Evolutionary conservation across 1,140 invertebrate genomes (phyloP).

Genomic region (Saccostrea glomerata): DNA sequence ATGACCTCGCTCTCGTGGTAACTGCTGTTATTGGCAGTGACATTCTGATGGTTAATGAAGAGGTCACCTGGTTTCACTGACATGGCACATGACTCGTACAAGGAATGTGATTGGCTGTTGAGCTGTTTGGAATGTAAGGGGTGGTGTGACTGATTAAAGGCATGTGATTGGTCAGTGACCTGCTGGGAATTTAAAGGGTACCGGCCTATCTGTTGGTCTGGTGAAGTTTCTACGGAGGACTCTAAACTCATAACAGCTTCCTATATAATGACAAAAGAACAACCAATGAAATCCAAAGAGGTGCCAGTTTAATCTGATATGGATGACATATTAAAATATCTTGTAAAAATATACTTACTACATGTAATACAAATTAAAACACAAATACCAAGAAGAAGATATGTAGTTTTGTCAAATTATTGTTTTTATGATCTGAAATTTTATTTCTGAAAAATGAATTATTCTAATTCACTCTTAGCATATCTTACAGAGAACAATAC

Average conservation of each 20-base stretch:
- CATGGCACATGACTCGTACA: neutral
- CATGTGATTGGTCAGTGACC: neutral
- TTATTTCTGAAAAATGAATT: no score
- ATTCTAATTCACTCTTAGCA: no score
- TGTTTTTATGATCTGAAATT: no score
- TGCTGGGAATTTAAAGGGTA: neutral
- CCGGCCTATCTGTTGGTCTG: neutral
- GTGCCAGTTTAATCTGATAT: neutral
- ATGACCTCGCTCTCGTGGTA: neutral
- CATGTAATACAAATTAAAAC: no score
- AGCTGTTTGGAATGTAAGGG: neutral
- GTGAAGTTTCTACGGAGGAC: neutral
- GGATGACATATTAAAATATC: neutral
- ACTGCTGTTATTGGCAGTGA: slow-evolving; percentile 14
- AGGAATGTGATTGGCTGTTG: neutral
- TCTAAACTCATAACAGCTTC: slow-evolving; percentile 20
- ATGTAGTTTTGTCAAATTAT: no score
- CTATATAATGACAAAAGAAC: neutral
- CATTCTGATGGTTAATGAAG: neutral
- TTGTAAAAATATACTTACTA: no score
- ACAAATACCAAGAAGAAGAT: neutral
- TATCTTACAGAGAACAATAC: no score
- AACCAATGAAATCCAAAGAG: no score
- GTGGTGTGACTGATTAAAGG: neutral
- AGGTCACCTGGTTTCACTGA: neutral